Base-by-base conservation (phyloP, 2,113 vertebrate species). In the Tricholaema leucomelas region DNA sequence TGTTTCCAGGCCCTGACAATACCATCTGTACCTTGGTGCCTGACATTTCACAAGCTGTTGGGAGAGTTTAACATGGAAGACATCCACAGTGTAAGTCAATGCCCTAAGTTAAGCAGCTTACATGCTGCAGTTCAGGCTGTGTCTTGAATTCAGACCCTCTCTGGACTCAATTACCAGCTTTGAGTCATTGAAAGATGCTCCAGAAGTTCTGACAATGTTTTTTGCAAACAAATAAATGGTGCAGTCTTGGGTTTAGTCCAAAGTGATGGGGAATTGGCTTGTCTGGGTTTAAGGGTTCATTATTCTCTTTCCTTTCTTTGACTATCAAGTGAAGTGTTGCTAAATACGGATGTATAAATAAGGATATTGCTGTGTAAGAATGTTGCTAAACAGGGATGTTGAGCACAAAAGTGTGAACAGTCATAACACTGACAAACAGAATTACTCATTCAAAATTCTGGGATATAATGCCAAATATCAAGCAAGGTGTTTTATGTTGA, bases 311-410 rank as follows among this genome's bases (percentile, higher is more conserved):
- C 6, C 7, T 70, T 63, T 84, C 63, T 59, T 72, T 36, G 17
- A 1, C 60, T 73, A 48, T 46, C 30, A 50, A 75, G 35, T 35
- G 2, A 83, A 73, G 14, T 30, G 6, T 70, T 93, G 90, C n/a
- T 52, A 23, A 90, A 54, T 46, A 83, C 6, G 1, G 0, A 23
- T 2, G 0, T 58, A 13, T 54, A 10, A 40, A 40, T 58, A 36
- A 72, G 56, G 12, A 10, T 40, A 40, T 70, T 93, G 90, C 35
- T 52, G 20, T 87, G 48, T 52, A 83, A 7, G 1, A 0, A 15
- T 2, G 0, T 58, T 13, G 42, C 15, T 54, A 44, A 18, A 44
- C 44, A 36, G 64, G 54, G 12, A 44, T 44, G 15, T 11, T 3
- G 40, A 55, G 59, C 59, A 36, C 16, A 61, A 80, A 19, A 48